Conservation (phyloP, 2,888 invertebrate species). For the Autographa pulchrina region DNA sequence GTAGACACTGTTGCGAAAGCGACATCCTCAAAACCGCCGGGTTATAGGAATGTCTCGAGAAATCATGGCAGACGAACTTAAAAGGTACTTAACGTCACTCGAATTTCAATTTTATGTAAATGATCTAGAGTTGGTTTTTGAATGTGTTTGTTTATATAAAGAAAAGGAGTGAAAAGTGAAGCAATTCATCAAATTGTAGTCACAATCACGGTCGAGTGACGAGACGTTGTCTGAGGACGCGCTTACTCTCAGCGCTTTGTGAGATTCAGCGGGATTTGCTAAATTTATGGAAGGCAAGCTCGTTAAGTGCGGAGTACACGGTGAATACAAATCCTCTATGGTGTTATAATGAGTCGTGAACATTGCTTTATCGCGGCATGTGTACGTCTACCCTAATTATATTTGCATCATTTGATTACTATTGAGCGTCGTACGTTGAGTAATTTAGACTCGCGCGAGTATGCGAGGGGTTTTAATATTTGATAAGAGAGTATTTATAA, state of each 20-base stretch:
- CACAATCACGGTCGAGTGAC: conserved; percentile 80
- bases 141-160: conserved; percentile 30
- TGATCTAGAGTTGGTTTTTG: conserved; percentile 33
- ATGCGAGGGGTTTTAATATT: background rate
- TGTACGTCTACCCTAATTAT: conserved; percentile 36
- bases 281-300: conserved; percentile 74
- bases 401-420: conserved; percentile 30
- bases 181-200: conserved; percentile 82
- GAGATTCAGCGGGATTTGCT: conserved; percentile 71
- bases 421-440: conserved; percentile 22
- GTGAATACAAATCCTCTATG: conserved; percentile 67
- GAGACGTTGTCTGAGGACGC: conserved; percentile 70
- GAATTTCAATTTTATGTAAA: conserved; percentile 11
- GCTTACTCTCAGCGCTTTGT: conserved; percentile 67
- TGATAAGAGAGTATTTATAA: background rate
- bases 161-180: conserved; percentile 71
- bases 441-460: background rate
- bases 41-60: conserved; percentile 56
- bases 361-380: conserved; percentile 34
- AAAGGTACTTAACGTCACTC: conserved; percentile 1
- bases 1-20: conserved; percentile 60
- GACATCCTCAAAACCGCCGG: conserved; percentile 65
- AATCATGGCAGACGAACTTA: conserved; percentile 35
- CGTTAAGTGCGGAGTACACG: conserved; percentile 68
- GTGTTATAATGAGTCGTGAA: conserved; percentile 46